phyloP scores from a whole-genome alignment of 2,113 vertebrate species.

The Oxyura jamaicensis region DNA sequence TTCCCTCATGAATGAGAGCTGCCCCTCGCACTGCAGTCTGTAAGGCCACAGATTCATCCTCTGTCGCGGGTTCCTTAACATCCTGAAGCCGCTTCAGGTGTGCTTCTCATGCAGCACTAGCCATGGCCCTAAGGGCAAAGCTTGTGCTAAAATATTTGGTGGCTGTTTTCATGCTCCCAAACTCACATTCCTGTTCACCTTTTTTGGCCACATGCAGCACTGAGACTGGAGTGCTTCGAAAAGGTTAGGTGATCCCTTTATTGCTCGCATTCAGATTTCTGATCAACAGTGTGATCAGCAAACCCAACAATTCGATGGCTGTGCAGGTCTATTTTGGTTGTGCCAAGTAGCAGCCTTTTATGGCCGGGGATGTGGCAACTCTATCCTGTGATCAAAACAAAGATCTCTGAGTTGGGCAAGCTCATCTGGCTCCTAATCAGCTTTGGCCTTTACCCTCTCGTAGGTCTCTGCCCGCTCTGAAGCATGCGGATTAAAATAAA shows the following conservation, averaged over 20 bases:
- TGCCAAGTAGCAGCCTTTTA: background rate
- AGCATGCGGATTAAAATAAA: background rate
- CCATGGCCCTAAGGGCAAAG: background rate
- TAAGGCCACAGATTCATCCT: background rate
- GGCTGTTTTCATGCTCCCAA: background rate
- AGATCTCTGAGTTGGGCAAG: background rate
- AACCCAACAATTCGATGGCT: fast-evolving
- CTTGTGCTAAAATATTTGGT: background rate
- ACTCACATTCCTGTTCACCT: background rate
- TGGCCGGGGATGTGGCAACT: background rate
- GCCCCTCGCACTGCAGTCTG: background rate
- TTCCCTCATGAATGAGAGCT: background rate
- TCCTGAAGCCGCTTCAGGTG: background rate
- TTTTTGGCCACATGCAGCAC: background rate
- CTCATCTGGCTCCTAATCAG: background rate
- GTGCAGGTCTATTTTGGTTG: background rate
- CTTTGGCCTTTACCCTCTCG: background rate
- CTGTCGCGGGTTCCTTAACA: background rate
- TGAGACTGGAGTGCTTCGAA: fast-evolving
- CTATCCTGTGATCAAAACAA: background rate
- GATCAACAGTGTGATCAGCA: background rate
- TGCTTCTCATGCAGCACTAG: background rate
- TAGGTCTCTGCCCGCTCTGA: background rate
- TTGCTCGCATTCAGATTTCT: background rate
- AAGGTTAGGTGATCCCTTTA: background rate